phyloP scores from a whole-genome alignment of 2,113 vertebrate species.

The Pluvianellus socialis region DNA sequence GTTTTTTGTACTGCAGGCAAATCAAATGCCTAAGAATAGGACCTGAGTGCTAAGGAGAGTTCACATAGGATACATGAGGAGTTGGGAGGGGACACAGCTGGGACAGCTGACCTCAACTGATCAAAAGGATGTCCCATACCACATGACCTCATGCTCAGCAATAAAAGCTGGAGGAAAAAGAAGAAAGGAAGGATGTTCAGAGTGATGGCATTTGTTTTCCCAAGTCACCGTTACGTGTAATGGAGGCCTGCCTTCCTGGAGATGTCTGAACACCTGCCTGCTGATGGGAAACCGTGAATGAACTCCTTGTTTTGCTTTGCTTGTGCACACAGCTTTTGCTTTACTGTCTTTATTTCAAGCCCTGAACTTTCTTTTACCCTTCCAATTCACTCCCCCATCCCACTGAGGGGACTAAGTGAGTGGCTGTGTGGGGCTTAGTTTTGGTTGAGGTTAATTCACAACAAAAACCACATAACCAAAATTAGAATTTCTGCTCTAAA shows the following conservation, averaged over 20 bases:
- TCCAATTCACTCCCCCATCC: neutral
- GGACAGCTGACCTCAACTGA: neutral
- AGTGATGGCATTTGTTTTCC: neutral
- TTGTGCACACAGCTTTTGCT: neutral
- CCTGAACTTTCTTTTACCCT: neutral
- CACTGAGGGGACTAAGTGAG: neutral
- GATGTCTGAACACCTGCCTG: neutral
- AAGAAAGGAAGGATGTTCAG: rapidly evolving
- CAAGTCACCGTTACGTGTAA: rapidly evolving
- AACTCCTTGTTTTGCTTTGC: neutral
- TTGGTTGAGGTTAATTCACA: rapidly evolving
- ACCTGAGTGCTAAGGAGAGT: neutral
- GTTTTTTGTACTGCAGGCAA: neutral
- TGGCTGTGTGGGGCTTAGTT: neutral
- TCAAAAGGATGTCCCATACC: neutral
- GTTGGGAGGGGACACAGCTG: rapidly evolving
- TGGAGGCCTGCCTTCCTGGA: neutral
- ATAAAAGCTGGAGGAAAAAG: neutral
- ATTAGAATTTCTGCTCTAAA: neutral
- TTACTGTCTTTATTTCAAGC: neutral
- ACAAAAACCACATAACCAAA: neutral
- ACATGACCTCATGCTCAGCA: rapidly evolving
- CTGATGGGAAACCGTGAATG: neutral
- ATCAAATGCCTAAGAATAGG: neutral
- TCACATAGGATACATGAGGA: neutral